These are phyloP conservation scores for Motacilla alba DNA, from an alignment of 2,113 vertebrate genomes.

Conservation along the genomic window DNA sequence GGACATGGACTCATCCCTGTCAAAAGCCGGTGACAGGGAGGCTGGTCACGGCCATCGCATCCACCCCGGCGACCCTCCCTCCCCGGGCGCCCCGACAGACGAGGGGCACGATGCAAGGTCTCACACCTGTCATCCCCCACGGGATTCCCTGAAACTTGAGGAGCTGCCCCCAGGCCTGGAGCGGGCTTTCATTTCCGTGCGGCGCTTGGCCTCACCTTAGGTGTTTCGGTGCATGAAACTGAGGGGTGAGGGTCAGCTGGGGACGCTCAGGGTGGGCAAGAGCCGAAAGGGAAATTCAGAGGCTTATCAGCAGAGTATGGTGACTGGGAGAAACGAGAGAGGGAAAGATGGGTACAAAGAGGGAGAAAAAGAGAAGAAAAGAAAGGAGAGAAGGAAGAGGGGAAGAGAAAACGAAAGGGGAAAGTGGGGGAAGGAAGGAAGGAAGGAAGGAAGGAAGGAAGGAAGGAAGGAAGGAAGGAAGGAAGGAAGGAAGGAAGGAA, in stretches of 20 bases:
- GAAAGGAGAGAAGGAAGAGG: too few relatives aligned
- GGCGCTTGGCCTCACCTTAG: not conserved
- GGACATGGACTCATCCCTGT: not conserved
- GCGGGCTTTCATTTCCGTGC: not conserved
- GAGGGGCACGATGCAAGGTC: not conserved
- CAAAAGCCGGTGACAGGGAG: not conserved
- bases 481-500: too few relatives aligned
- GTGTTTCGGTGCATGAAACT: not conserved
- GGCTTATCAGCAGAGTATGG: not conserved
- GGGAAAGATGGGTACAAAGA: too few relatives aligned
- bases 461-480: too few relatives aligned
- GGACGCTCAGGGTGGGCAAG: not conserved
- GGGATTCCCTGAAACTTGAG: not conserved
- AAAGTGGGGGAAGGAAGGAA: too few relatives aligned
- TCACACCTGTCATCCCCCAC: fast-evolving
- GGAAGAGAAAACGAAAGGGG: too few relatives aligned
- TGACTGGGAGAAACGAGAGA: not conserved
- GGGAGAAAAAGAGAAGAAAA: too few relatives aligned
- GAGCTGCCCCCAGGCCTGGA: not conserved
- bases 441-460: too few relatives aligned
- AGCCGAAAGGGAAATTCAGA: not conserved
- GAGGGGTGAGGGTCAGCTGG: not conserved
- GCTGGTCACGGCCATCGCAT: not conserved
- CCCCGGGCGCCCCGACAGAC: not conserved
- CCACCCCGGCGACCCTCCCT: not conserved